These are phyloP conservation scores for Ascidia mentula DNA, from an alignment of 23 tunicate genomes.

Conservation along the genomic window DNA sequence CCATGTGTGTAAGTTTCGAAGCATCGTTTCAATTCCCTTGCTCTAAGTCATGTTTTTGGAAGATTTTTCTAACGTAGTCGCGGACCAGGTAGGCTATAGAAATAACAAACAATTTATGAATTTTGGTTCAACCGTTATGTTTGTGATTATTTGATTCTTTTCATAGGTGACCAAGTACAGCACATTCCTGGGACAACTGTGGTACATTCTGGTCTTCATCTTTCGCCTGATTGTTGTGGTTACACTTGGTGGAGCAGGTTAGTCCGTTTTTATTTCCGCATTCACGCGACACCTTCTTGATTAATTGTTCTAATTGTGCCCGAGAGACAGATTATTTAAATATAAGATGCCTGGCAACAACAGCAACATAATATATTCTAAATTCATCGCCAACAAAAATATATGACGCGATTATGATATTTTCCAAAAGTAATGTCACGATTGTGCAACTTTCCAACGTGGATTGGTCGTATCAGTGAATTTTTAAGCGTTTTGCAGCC, in stretches of 20 bases:
- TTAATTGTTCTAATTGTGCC: no score
- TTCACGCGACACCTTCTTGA: no score
- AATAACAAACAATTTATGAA: neutral
- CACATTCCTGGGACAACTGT: constrained; percentile 61
- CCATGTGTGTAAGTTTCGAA: neutral
- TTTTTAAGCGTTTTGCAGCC: no score
- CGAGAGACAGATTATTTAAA: no score
- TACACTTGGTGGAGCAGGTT: constrained; percentile 68
- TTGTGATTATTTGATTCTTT: neutral
- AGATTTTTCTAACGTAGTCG: neutral
- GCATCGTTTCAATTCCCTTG: neutral
- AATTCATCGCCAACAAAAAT: no score
- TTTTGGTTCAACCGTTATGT: neutral
- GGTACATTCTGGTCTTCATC: constrained; percentile 64
- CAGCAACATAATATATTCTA: no score
- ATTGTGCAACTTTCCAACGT: no score
- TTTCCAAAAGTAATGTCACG: no score
- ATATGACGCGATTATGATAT: no score
- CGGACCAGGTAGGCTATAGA: constrained; percentile 4
- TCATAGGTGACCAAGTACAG: constrained; percentile 65
- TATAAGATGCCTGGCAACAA: no score
- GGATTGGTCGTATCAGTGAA: no score
- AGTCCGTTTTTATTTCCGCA: neutral
- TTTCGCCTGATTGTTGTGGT: constrained; percentile 63
- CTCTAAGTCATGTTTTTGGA: neutral